Evolutionary conservation across 2,797 vertebrate genomes (phyloP).

Genomic region (Lacerta viridis): DNA sequence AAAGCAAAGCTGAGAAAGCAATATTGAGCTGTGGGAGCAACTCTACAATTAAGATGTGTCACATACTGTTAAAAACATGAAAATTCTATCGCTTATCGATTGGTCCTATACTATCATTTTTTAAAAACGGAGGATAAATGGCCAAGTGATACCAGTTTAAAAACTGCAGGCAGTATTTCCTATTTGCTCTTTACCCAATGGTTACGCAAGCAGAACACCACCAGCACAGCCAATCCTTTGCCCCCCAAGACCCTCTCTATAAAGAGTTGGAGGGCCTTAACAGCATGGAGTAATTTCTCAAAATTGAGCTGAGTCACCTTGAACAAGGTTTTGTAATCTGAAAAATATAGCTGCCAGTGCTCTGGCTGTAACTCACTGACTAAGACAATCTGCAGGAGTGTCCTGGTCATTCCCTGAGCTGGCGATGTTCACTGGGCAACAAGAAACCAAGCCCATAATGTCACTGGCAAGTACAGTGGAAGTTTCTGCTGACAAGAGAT

Average conservation of each 20-base stretch:
- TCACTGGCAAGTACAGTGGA: too few species aligned
- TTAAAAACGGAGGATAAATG: background rate
- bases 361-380: background rate
- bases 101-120: background rate
- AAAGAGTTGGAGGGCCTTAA: too few species aligned
- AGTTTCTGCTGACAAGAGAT: too few species aligned
- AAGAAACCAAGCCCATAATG: too few species aligned
- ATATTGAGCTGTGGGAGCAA: background rate
- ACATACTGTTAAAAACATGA: background rate
- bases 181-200: background rate
- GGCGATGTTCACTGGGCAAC: too few species aligned
- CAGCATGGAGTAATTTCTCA: background rate
- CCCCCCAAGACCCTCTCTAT: too few species aligned
- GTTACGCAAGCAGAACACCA: background rate
- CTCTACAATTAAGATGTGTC: background rate
- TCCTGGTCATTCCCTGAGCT: too few species aligned
- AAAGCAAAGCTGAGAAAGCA: background rate
- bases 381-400: too few species aligned
- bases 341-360: background rate
- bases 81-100: background rate
- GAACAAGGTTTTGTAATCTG: background rate
- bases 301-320: background rate
- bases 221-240: background rate
- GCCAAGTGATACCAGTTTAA: background rate
- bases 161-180: background rate